A percentile compares a stretch with the other conserved stretches of the same genome.
Evolutionary conservation across 2,113 vertebrate genomes (phyloP).

Genomic region (Probosciger aterrimus): DNA sequence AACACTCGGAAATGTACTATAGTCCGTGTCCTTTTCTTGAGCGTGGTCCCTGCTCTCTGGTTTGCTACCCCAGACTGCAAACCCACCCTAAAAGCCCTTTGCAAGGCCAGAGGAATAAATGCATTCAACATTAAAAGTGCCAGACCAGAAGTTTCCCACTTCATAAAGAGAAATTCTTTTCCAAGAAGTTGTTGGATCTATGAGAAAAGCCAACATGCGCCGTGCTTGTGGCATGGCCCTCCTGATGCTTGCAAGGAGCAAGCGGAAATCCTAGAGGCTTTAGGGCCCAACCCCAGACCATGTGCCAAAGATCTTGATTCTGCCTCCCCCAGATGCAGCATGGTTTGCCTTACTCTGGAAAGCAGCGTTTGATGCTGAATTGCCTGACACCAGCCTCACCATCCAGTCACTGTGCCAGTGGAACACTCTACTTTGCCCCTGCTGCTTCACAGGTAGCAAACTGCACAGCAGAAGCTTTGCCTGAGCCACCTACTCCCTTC

Average conservation of each 20-base stretch:
- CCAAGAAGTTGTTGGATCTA: background rate
- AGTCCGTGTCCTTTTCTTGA: accelerated
- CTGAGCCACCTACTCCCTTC: background rate
- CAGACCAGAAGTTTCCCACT: background rate
- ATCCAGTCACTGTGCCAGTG: background rate
- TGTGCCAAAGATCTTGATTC: background rate
- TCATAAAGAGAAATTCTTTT: background rate
- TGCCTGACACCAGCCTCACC: background rate
- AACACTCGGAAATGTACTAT: background rate
- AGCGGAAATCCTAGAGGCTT: background rate
- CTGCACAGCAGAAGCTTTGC: background rate
- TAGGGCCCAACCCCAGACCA: background rate
- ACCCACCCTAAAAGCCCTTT: background rate
- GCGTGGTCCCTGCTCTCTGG: accelerated
- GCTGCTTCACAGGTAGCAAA: background rate
- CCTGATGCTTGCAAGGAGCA: background rate
- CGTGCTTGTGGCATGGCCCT: background rate
- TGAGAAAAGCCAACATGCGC: accelerated
- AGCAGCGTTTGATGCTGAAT: background rate
- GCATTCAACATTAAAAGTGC: accelerated
- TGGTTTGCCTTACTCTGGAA: background rate
- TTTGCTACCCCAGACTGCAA: background rate
- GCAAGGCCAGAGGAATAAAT: background rate
- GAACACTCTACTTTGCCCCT: background rate
- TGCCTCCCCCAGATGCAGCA: background rate